These are phyloP conservation scores for Trissoscelio sp. DNA, from an alignment of 2,888 invertebrate genomes.

Conservation along the genomic window DNA sequence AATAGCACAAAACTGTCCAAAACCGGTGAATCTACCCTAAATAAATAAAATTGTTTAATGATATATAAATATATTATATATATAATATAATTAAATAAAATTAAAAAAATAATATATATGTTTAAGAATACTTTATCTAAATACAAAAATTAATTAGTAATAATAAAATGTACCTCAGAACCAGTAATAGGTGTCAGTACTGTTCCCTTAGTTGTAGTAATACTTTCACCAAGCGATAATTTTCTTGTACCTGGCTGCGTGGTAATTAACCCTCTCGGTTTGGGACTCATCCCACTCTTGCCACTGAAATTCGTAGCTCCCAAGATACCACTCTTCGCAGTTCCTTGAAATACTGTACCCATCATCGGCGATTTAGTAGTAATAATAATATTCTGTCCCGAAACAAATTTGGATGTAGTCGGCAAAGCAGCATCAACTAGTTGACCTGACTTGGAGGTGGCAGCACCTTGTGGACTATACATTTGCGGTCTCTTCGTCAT, in stretches of 20 bases:
- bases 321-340: constrained; percentile 76
- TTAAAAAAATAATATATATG: too few species aligned
- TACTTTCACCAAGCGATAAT: constrained; percentile 14
- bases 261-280: constrained; percentile 79
- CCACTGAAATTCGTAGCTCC: constrained; percentile 75
- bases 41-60: too few species aligned
- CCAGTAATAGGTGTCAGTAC: constrained; percentile 82
- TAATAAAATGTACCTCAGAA: constrained; percentile 79
- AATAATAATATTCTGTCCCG: constrained; percentile 80
- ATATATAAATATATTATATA: too few species aligned
- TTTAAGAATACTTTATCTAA: too few species aligned
- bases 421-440: constrained; percentile 81
- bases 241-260: constrained; percentile 69
- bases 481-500: constrained; percentile 86
- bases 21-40: too few species aligned
- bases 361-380: constrained; percentile 75
- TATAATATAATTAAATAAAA: too few species aligned
- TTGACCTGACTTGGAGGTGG: constrained; percentile 74
- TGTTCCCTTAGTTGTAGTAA: constrained; percentile 59
- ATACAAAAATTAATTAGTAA: too few species aligned
- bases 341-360: constrained; percentile 79
- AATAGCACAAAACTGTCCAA: too few species aligned
- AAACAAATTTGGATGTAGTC: constrained; percentile 82
- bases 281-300: constrained; percentile 75
- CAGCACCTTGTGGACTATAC: constrained; percentile 77